Percentiles rank a stretch among this genome's conserved stretches.
These are phyloP conservation scores for Sinosuthora webbiana DNA, from an alignment of 2,113 vertebrate species.

Conservation along the genomic window DNA sequence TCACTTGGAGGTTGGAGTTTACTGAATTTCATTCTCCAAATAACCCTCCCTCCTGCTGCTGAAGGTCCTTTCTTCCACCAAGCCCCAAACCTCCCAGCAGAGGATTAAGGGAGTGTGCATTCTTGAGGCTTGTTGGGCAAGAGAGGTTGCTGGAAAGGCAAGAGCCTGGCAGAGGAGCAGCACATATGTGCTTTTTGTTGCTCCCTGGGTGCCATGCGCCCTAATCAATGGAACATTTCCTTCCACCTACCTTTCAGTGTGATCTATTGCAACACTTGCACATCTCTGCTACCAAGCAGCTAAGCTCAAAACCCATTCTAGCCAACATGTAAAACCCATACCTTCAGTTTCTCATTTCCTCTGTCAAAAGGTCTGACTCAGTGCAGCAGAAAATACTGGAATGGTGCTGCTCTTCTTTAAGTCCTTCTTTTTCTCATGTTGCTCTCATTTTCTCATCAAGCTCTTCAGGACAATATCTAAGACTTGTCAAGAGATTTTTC, in stretches of 20 bases:
- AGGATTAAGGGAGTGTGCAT: conserved; percentile 39
- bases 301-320: background rate
- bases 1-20: conserved; percentile 59
- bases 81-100: background rate
- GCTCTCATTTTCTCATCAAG: background rate
- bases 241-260: background rate
- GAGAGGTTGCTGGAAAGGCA: background rate
- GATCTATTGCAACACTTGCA: background rate
- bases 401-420: background rate
- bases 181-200: background rate
- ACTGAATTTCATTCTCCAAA: conserved; percentile 40
- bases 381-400: background rate
- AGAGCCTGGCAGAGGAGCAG: background rate
- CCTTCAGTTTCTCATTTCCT: background rate
- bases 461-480: background rate
- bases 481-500: background rate
- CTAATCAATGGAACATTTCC: background rate
- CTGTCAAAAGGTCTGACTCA: background rate
- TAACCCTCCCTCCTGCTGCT: background rate
- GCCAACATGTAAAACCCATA: background rate
- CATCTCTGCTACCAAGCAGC: background rate
- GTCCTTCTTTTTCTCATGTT: background rate
- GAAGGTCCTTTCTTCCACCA: conserved; percentile 20
- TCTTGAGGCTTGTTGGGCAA: conserved; percentile 9
- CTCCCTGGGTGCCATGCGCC: background rate